These are phyloP conservation scores for Spisula subtruncata DNA, from an alignment of 2,888 invertebrate species.

Conservation along the genomic window DNA sequence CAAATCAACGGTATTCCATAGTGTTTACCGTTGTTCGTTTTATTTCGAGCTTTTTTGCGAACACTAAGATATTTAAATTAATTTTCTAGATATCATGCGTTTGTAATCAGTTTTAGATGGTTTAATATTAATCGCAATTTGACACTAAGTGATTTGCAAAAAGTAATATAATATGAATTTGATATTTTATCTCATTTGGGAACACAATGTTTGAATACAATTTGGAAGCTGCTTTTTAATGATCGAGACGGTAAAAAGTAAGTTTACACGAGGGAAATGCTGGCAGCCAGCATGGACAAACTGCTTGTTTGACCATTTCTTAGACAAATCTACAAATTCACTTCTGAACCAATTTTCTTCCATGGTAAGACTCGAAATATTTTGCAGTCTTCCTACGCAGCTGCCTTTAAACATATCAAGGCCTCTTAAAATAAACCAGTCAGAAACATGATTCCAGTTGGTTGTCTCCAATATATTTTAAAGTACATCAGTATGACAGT, in stretches of 20 bases:
- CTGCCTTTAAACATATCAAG: no score
- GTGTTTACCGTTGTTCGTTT: background rate
- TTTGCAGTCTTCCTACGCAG: no score
- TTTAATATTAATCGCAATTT: background rate
- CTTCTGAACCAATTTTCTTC: no score
- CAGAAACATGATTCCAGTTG: no score
- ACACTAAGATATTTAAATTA: background rate
- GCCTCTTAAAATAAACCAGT: no score
- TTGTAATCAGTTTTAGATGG: background rate
- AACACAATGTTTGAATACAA: background rate
- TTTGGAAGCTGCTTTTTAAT: background rate
- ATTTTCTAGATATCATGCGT: background rate
- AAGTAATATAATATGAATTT: background rate
- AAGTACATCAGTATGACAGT: no score
- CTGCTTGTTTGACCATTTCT: no score
- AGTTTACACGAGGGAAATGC: background rate
- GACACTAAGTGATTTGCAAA: background rate
- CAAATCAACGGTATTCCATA: background rate
- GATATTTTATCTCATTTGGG: background rate
- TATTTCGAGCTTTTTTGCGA: background rate
- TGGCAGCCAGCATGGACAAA: no score
- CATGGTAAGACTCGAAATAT: no score
- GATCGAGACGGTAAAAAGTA: background rate
- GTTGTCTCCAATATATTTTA: no score
- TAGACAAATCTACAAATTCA: no score